Percentiles rank a stretch among this genome's conserved stretches.
Conservation (phyloP, 2,888 invertebrate genomes). For the Drosophila kambysellisi region DNA sequence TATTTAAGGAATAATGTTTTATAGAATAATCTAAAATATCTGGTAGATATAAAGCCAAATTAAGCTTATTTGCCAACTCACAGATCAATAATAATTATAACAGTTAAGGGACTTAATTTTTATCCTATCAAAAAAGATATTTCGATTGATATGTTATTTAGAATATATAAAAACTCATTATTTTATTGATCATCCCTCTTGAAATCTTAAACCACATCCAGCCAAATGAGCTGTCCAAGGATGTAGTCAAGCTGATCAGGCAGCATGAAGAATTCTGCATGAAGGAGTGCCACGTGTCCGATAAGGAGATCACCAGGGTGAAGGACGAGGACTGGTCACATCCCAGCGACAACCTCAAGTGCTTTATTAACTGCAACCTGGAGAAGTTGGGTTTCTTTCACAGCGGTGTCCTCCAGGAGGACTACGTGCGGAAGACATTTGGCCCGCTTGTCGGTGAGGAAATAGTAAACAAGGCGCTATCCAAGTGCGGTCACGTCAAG, state of each 20-base stretch:
- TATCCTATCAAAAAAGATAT: not conserved
- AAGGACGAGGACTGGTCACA: constrained; percentile 62
- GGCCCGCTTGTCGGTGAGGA: constrained; percentile 70
- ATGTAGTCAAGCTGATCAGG: constrained; percentile 70
- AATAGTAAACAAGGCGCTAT: constrained; percentile 55
- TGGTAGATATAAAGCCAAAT: not conserved
- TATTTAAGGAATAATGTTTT: not conserved
- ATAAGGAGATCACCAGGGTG: constrained; percentile 68
- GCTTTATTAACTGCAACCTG: constrained; percentile 82
- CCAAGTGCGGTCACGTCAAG: constrained; percentile 62
- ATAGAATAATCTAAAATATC: not conserved
- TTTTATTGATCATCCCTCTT: not conserved
- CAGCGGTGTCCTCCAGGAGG: constrained; percentile 71
- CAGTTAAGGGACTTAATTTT: not conserved
- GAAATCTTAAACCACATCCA: constrained; percentile 16
- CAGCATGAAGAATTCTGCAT: constrained; percentile 62
- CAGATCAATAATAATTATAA: not conserved
- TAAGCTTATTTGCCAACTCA: not conserved
- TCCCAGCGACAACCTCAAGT: constrained; percentile 71
- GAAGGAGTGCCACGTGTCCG: constrained; percentile 56
- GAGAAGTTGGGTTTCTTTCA: constrained; percentile 76
- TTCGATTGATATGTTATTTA: not conserved
- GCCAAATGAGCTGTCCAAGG: constrained; percentile 64
- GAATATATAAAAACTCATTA: not conserved
- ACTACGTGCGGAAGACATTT: constrained; percentile 55